Conservation (phyloP, 2,113 vertebrate genomes). For the Muntiacus reevesi region DNA sequence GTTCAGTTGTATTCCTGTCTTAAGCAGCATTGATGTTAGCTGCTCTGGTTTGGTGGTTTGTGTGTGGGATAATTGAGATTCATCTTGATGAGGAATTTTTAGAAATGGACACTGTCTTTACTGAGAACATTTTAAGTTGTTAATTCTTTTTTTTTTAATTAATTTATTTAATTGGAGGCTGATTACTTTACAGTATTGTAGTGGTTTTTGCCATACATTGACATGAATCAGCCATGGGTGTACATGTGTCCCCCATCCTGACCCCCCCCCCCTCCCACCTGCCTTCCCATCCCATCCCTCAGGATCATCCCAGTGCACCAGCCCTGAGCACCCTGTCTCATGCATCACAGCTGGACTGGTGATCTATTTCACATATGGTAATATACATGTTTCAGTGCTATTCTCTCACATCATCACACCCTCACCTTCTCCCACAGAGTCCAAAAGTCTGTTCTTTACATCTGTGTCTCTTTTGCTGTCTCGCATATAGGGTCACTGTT, state of each 20-base stretch:
- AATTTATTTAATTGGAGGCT: background rate
- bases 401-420: background rate
- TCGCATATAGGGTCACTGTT: background rate
- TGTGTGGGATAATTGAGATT: background rate
- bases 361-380: background rate
- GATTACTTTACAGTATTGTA: background rate
- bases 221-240: background rate
- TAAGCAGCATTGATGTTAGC: background rate
- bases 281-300: background rate
- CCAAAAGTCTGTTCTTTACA: background rate
- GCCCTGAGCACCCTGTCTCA: background rate
- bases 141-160: background rate
- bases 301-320: rapidly evolving
- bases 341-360: background rate
- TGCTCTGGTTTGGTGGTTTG: background rate
- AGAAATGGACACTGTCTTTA: background rate
- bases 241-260: background rate
- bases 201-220: background rate
- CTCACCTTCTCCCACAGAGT: background rate
- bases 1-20: background rate
- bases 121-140: background rate
- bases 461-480: background rate
- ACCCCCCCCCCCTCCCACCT: background rate
- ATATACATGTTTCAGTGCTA: background rate
- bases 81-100: background rate